A percentile compares a stretch with the other conserved stretches of the same genome.
Evolutionary conservation across 2,113 vertebrate genomes (phyloP).

Genomic region (Lepidothrix coronata): DNA sequence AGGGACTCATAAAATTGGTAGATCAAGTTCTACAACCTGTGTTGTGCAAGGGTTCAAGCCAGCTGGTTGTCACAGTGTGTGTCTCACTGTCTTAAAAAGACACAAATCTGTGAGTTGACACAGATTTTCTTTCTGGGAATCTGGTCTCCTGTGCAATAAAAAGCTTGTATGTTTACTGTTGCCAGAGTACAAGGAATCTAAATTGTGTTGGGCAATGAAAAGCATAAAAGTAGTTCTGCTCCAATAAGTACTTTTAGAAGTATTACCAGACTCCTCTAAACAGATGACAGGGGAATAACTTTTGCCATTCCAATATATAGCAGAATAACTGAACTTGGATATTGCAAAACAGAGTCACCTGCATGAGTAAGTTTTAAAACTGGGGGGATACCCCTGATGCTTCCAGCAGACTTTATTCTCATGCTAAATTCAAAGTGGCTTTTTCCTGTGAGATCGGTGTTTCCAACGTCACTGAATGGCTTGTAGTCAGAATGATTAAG

Average conservation of each 20-base stretch:
- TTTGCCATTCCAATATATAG: not conserved
- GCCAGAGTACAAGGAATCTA: not conserved
- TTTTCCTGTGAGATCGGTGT: conserved; percentile 14
- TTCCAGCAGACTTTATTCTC: not conserved
- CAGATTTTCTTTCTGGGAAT: not conserved
- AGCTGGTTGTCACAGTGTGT: not conserved
- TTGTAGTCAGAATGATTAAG: not conserved
- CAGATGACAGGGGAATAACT: not conserved
- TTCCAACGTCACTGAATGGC: not conserved
- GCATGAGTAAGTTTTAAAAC: not conserved
- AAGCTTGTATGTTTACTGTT: not conserved
- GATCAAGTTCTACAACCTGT: not conserved
- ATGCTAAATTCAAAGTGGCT: not conserved
- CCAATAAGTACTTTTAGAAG: not conserved
- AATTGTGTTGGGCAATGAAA: not conserved
- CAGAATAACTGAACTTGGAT: not conserved
- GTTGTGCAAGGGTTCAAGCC: not conserved
- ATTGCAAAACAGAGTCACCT: not conserved
- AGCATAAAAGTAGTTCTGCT: not conserved
- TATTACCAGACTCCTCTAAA: not conserved
- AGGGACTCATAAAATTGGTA: not conserved
- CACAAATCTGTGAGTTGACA: not conserved
- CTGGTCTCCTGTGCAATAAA: not conserved
- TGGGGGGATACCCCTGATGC: not conserved
- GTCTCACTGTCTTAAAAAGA: not conserved